Conservation (phyloP, 2,888 invertebrate species). For the Diplazon laetatorius region DNA sequence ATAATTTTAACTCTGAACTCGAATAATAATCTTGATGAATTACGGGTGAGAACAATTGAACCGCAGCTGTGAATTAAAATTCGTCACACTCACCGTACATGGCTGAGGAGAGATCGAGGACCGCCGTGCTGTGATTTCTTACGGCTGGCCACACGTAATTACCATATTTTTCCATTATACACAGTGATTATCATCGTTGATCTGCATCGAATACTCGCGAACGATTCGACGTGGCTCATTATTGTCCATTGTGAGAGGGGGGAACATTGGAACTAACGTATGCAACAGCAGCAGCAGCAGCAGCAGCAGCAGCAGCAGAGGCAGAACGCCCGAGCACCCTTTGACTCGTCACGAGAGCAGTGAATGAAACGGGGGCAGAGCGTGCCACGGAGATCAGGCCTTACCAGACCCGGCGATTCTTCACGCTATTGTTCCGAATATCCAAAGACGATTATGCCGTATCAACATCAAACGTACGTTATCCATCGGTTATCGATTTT, state of each 20-base stretch:
- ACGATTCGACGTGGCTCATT: conserved; percentile 76
- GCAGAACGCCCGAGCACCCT: conserved; percentile 68
- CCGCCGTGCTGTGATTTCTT: conserved; percentile 19
- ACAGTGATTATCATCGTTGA: conserved; percentile 72
- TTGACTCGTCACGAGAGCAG: conserved; percentile 68
- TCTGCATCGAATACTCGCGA: conserved; percentile 75
- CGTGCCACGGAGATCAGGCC: conserved; percentile 26
- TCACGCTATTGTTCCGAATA: conserved; percentile 76
- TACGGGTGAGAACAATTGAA: conserved; percentile 18
- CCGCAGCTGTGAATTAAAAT: conserved; percentile 51
- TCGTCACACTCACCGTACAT: conserved; percentile 21
- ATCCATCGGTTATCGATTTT: no score
- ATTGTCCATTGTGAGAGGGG: conserved; percentile 55
- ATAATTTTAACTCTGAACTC: not conserved
- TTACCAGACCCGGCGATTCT: conserved; percentile 68
- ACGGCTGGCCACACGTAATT: conserved; percentile 43
- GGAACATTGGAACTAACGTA: conserved; percentile 29
- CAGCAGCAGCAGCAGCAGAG: conserved; percentile 20
- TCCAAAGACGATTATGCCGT: conserved; percentile 68
- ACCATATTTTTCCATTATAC: conserved; percentile 62
- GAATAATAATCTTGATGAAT: not conserved
- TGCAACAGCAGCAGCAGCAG: conserved; percentile 46
- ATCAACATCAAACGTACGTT: no score
- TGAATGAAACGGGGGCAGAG: conserved; percentile 68
- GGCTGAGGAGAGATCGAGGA: conserved; percentile 41